Evolutionary conservation across 2,797 vertebrate species (phyloP).

Genomic region (Pipistrellus kuhlii): DNA sequence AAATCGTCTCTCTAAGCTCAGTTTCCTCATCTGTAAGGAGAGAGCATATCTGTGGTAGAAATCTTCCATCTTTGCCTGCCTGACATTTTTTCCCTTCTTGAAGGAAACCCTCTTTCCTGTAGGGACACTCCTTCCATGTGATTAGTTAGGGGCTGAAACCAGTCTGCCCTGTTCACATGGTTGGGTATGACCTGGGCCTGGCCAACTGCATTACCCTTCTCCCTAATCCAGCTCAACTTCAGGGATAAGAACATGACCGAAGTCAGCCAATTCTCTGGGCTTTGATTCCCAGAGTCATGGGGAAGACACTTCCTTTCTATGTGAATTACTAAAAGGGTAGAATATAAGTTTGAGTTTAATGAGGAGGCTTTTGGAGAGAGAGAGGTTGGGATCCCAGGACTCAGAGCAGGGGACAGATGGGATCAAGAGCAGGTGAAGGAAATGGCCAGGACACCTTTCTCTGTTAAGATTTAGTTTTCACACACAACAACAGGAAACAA

Average conservation of each 20-base stretch:
- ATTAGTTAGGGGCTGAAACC: background rate
- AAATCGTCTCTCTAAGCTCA: background rate
- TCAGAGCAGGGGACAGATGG: background rate
- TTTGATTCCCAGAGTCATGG: background rate
- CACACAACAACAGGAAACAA: background rate
- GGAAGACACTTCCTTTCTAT: background rate
- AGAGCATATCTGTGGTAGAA: background rate
- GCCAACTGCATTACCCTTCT: background rate
- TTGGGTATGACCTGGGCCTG: background rate
- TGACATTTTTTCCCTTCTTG: background rate
- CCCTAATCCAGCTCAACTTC: background rate
- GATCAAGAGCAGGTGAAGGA: background rate
- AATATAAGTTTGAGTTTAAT: background rate
- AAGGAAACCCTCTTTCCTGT: background rate
- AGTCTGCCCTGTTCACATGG: background rate
- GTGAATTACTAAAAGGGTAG: background rate
- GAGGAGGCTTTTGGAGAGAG: background rate
- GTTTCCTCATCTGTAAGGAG: slow-evolving; percentile 19
- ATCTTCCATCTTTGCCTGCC: background rate
- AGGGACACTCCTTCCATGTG: background rate
- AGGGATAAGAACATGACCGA: background rate
- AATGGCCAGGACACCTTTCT: background rate
- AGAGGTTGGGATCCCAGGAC: background rate
- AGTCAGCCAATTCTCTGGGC: background rate
- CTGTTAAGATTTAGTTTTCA: background rate